These are phyloP conservation scores for Brachyistius frenatus DNA, from an alignment of 2,113 vertebrate species.

Conservation along the genomic window DNA sequence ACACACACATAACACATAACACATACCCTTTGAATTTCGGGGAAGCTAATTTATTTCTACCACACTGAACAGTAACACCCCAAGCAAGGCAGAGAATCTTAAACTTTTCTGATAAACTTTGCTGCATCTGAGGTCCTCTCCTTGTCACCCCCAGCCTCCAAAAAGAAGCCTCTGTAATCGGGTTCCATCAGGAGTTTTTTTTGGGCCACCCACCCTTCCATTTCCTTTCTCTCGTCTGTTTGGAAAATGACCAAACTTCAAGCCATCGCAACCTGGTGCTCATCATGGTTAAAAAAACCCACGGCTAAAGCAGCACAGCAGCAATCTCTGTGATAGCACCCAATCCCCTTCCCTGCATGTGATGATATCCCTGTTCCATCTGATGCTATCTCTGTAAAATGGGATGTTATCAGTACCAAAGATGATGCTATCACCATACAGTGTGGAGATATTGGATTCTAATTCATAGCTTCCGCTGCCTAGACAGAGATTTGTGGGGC, in stretches of 20 bases:
- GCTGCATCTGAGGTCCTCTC: constrained; percentile 26
- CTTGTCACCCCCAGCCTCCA: constrained; percentile 33
- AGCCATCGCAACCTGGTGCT: constrained; percentile 37
- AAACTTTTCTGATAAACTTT: constrained; percentile 58
- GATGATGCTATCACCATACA: constrained; percentile 70
- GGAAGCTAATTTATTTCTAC: constrained; percentile 54
- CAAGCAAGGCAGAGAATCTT: constrained; percentile 39
- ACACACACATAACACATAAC: constrained; percentile 6
- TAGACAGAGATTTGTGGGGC: constrained; percentile 54
- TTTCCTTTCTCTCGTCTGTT: constrained; percentile 37
- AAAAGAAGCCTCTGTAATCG: constrained; percentile 19
- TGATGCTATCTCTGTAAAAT: constrained; percentile 74
- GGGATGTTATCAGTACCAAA: constrained; percentile 72
- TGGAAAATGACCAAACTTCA: constrained; percentile 58
- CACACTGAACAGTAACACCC: constrained; percentile 39
- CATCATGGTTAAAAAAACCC: constrained; percentile 45
- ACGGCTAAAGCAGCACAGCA: constrained; percentile 29
- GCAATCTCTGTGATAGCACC: constrained; percentile 58
- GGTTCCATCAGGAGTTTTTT: constrained; percentile 52
- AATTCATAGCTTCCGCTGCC: constrained; percentile 56
- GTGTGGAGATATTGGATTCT: constrained; percentile 72
- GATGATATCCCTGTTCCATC: constrained; percentile 64
- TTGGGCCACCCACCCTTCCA: constrained; percentile 42
- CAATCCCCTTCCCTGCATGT: constrained; percentile 54
- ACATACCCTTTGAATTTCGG: constrained; percentile 26